Percentiles rank a stretch among this genome's conserved stretches.
Conservation (phyloP, 2,113 vertebrate genomes). For the Miniopterus natalensis region DNA sequence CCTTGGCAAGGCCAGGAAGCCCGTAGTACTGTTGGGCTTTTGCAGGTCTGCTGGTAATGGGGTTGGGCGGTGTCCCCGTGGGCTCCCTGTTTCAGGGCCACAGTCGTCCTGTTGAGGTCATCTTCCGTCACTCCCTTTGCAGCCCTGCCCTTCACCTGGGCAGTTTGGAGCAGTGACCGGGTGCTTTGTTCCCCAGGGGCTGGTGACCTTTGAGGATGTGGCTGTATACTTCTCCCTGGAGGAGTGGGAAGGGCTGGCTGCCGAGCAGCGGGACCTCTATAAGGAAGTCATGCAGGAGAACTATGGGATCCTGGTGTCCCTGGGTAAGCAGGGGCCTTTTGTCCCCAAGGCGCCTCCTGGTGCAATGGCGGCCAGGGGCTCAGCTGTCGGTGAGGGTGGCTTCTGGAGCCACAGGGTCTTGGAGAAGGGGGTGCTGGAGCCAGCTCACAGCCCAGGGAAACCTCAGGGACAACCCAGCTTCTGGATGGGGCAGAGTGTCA, state of each 20-base stretch:
- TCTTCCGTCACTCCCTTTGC: background rate
- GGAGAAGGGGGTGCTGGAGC: background rate
- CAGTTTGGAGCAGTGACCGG: background rate
- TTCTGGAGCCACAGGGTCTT: background rate
- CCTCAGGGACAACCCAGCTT: background rate
- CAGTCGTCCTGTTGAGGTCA: accelerated
- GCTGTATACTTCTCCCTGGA: conserved; percentile 82
- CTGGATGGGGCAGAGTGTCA: background rate
- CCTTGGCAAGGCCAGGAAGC: background rate
- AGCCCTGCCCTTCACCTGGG: background rate
- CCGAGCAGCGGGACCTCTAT: conserved; percentile 74
- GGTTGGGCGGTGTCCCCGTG: background rate
- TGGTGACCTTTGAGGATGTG: conserved; percentile 83
- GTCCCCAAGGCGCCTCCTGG: background rate
- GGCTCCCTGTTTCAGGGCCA: background rate
- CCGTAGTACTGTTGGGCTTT: background rate
- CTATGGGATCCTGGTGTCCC: conserved; percentile 80
- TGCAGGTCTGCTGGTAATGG: background rate
- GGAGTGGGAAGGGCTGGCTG: conserved; percentile 76
- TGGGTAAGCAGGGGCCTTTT: conserved; percentile 67
- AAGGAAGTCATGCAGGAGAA: conserved; percentile 81
- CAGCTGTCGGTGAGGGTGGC: background rate
- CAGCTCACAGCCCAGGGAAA: background rate
- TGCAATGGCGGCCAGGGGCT: background rate
- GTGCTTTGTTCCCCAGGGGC: conserved; percentile 63